These are phyloP conservation scores for Bombus haemorrhoidalis DNA, from an alignment of 1,140 invertebrate species.

Conservation along the genomic window DNA sequence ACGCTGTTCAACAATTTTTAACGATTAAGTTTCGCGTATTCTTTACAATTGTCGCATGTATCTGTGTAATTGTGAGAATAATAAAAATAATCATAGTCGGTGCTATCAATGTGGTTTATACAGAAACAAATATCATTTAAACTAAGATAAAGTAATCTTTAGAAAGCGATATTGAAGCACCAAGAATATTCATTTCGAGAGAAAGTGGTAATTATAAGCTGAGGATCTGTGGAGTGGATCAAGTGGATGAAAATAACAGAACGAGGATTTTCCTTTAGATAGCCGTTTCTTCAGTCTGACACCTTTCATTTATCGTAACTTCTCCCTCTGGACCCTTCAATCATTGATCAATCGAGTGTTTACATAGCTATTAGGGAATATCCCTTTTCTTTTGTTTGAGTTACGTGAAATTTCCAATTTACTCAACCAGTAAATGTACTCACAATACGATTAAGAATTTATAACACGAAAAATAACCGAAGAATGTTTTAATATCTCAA, in stretches of 20 bases:
- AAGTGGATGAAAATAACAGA: conserved; percentile 40
- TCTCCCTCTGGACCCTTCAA: conserved; percentile 19
- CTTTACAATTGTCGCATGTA: too few species aligned
- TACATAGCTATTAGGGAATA: conserved; percentile 40
- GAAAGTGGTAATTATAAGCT: conserved; percentile 74
- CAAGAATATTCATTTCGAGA: conserved; percentile 42
- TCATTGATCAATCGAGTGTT: conserved; percentile 33
- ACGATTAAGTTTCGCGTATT: too few species aligned
- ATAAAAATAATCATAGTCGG: too few species aligned
- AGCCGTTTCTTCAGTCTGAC: conserved; percentile 28
- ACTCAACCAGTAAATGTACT: background rate
- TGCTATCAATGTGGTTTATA: too few species aligned
- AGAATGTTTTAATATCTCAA: background rate
- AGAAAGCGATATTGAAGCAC: background rate
- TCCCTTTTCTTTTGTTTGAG: conserved; percentile 49
- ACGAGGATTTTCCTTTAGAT: conserved; percentile 46
- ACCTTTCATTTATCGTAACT: conserved; percentile 27
- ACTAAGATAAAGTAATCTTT: background rate
- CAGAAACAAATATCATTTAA: background rate
- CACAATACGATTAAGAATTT: background rate
- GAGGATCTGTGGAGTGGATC: conserved; percentile 63
- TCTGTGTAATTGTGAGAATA: too few species aligned
- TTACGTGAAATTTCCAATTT: conserved; percentile 31
- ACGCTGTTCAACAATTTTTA: conserved; percentile 29
- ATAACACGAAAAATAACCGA: background rate